These are phyloP conservation scores for Microctenopoma lineatum DNA, from an alignment of 2,797 vertebrate species.

Conservation along the genomic window DNA sequence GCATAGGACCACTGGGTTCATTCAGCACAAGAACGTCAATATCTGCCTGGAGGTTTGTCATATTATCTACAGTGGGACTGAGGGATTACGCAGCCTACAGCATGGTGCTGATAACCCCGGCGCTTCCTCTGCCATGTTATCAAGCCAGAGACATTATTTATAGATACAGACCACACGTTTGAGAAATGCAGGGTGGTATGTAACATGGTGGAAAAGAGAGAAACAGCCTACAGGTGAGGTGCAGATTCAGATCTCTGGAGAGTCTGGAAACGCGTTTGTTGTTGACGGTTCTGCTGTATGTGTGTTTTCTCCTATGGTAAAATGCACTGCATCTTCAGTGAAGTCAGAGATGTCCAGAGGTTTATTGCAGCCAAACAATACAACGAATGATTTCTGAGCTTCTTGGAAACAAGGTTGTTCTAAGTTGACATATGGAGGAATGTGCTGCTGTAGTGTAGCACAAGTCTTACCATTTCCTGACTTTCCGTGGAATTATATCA, in stretches of 20 bases:
- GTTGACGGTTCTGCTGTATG: constrained; percentile 34
- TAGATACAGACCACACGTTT: constrained; percentile 54
- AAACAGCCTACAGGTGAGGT: constrained; percentile 55
- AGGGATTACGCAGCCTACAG: constrained; percentile 53
- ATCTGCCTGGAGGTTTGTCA: constrained; percentile 65
- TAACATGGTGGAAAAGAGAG: constrained; percentile 44
- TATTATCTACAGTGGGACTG: constrained; percentile 52
- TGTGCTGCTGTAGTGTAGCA: constrained; percentile 32
- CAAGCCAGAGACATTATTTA: constrained; percentile 64
- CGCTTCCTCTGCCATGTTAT: constrained; percentile 66
- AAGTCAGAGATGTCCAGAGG: neutral
- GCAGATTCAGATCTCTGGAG: constrained; percentile 55
- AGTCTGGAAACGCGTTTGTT: constrained; percentile 51
- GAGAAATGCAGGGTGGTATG: constrained; percentile 37
- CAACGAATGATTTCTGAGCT: neutral
- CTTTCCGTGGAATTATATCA: constrained; percentile 5
- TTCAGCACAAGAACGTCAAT: constrained; percentile 60
- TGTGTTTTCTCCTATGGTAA: constrained; percentile 14
- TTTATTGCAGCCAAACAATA: neutral
- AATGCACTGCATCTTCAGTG: constrained; percentile 9
- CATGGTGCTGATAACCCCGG: constrained; percentile 59
- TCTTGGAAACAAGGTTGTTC: neutral
- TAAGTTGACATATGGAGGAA: constrained; percentile 2
- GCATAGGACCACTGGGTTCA: constrained; percentile 42
- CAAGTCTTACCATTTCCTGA: constrained; percentile 14